These are phyloP conservation scores for Spisula subtruncata DNA, from an alignment of 2,888 invertebrate genomes.

Conservation along the genomic window DNA sequence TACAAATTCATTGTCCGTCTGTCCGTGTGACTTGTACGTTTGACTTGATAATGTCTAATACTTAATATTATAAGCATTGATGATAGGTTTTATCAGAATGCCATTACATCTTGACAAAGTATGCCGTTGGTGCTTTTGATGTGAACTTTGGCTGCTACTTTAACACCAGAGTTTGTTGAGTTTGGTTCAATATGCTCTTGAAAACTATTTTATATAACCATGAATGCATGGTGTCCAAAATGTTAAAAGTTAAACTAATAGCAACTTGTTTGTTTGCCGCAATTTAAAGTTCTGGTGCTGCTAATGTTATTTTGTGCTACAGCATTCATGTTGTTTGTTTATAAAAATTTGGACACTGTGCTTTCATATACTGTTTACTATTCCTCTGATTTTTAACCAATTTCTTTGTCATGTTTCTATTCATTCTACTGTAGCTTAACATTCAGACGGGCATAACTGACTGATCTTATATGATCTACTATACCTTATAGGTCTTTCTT, in stretches of 20 bases:
- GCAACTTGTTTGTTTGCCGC: neutral
- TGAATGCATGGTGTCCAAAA: conserved; percentile 16
- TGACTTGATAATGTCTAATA: neutral
- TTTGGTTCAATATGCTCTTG: neutral
- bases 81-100: neutral
- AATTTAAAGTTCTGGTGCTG: neutral
- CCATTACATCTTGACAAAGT: conserved; percentile 23
- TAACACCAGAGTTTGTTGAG: neutral
- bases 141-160: conserved; percentile 24
- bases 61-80: neutral
- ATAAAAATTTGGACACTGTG: neutral
- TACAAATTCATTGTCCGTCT: neutral
- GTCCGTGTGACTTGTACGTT: neutral
- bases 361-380: neutral
- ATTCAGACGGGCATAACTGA: conserved; percentile 58
- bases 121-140: conserved; percentile 1
- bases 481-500: neutral
- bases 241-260: neutral
- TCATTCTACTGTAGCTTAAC: conserved; percentile 39
- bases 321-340: neutral
- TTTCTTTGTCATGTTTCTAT: conserved; percentile 33
- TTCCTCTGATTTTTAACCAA: conserved; percentile 26
- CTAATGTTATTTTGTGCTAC: neutral
- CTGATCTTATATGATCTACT: neutral
- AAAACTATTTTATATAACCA: neutral